These are phyloP conservation scores for Acropternis orthonyx DNA, from an alignment of 2,797 vertebrate species.

Conservation along the genomic window DNA sequence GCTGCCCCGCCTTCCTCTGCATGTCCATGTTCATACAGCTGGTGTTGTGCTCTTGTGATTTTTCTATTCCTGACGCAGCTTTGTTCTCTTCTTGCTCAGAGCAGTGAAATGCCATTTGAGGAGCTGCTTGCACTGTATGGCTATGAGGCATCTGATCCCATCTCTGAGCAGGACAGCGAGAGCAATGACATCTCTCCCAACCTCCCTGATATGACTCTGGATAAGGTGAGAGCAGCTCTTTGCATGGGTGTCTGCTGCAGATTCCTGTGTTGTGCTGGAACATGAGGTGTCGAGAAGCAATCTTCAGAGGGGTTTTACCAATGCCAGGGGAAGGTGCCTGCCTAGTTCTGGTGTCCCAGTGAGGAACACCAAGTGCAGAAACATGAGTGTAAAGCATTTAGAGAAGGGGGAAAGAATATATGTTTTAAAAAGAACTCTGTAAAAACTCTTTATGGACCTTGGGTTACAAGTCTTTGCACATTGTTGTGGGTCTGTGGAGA, in stretches of 20 bases:
- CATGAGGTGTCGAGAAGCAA: background rate
- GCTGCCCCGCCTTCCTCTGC: background rate
- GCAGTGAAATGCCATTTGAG: conserved; percentile 89
- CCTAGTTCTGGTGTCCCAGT: background rate
- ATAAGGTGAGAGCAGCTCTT: conserved; percentile 81
- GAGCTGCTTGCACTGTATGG: conserved; percentile 92
- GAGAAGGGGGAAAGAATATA: background rate
- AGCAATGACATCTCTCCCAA: conserved; percentile 77
- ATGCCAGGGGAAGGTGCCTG: background rate
- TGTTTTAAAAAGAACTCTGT: background rate
- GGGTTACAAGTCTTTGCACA: background rate
- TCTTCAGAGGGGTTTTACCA: background rate
- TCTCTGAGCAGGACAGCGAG: conserved; percentile 84
- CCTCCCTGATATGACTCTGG: conserved; percentile 87
- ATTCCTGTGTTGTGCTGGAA: background rate
- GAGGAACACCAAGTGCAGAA: background rate
- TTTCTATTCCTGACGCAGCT: conserved; percentile 30
- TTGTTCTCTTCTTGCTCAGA: conserved; percentile 74
- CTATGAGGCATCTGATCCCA: conserved; percentile 85
- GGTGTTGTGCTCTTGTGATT: background rate
- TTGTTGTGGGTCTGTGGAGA: background rate
- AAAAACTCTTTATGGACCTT: background rate
- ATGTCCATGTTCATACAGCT: background rate
- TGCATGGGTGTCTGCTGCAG: background rate
- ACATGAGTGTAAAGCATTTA: background rate